Evolutionary conservation across 2,113 vertebrate species (phyloP).

Genomic region (Ptilonorhynchus violaceus): DNA sequence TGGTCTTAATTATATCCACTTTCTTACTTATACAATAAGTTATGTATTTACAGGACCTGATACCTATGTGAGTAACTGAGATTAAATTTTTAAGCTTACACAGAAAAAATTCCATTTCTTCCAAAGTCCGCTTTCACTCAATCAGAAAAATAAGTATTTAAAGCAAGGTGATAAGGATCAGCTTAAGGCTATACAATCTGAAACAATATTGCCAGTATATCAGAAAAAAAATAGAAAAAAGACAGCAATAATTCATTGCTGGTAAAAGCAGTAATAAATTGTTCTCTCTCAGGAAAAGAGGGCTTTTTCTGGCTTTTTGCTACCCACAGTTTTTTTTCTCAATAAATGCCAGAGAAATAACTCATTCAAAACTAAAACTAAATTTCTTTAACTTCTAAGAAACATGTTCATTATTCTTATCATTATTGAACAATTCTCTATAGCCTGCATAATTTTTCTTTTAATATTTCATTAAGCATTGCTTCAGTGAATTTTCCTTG

Average conservation of each 20-base stretch:
- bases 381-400: neutral
- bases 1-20: neutral
- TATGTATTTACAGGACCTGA: neutral
- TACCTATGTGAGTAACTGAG: neutral
- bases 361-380: neutral
- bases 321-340: neutral
- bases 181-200: neutral
- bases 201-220: neutral
- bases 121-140: neutral
- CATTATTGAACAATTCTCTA: neutral
- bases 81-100: neutral
- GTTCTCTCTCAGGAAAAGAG: neutral
- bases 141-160: neutral
- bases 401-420: neutral
- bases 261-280: neutral
- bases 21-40: neutral
- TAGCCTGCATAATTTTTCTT: neutral
- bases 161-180: neutral
- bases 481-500: neutral
- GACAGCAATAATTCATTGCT: neutral
- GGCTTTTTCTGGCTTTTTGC: neutral
- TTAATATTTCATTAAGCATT: neutral
- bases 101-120: neutral
- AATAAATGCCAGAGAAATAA: neutral
- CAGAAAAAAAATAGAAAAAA: neutral